A percentile compares a stretch with the other conserved stretches of the same genome.
These are phyloP conservation scores for Odocoileus virginianus DNA, from an alignment of 2,113 vertebrate species.

Conservation along the genomic window DNA sequence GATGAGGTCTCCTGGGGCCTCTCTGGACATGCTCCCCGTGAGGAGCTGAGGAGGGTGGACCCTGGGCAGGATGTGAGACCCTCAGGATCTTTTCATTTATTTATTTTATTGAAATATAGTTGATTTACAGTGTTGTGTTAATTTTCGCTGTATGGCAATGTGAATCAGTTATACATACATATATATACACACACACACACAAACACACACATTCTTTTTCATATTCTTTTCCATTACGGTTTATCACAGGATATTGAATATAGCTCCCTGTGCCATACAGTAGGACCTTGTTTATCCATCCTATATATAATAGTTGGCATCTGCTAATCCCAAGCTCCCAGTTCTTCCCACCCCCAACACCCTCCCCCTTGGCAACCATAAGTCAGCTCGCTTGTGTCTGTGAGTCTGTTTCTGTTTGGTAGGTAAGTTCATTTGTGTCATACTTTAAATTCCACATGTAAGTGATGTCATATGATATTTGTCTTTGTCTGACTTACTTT, in stretches of 20 bases:
- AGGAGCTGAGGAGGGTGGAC: neutral
- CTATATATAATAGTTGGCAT: neutral
- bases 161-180: neutral
- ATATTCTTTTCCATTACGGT: neutral
- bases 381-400: neutral
- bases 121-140: neutral
- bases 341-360: neutral
- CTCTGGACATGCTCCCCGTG: neutral
- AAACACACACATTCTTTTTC: neutral
- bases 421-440: neutral
- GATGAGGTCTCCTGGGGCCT: neutral
- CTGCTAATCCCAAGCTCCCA: neutral
- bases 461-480: neutral
- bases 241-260: neutral
- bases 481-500: neutral
- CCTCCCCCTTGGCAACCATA: neutral
- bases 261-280: neutral
- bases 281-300: neutral
- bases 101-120: neutral
- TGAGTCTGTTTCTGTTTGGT: neutral
- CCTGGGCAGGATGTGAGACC: neutral
- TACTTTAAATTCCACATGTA: neutral
- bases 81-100: neutral
- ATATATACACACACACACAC: rapidly evolving
- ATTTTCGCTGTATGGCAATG: neutral